A percentile compares a stretch with the other conserved stretches of the same genome.
phyloP scores from a whole-genome alignment of 1,140 invertebrate genomes.

The Goniozus legneri region DNA sequence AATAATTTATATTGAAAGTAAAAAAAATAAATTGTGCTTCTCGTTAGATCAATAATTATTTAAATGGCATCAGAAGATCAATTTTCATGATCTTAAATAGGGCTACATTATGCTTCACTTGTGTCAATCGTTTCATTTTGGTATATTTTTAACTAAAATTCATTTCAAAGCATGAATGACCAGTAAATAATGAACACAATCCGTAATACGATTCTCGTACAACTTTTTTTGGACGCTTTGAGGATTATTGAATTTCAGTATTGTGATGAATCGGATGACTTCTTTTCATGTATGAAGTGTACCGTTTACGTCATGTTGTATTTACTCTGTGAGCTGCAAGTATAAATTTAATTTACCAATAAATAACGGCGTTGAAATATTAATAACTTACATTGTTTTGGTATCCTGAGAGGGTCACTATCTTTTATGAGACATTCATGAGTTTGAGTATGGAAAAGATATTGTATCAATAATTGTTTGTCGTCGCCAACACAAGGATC shows the following conservation, averaged over 20 bases:
- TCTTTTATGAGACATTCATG: conserved; percentile 81
- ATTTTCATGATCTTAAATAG: too few relatives aligned
- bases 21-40: too few relatives aligned
- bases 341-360: background rate
- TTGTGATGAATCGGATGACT: conserved; percentile 7
- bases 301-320: conserved; percentile 47
- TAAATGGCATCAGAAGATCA: too few relatives aligned
- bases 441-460: conserved; percentile 74
- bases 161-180: background rate
- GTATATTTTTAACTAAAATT: background rate
- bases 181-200: background rate
- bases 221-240: background rate
- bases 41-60: too few relatives aligned
- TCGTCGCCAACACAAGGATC: conserved; percentile 93
- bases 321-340: conserved; percentile 55
- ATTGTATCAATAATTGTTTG: conserved; percentile 84
- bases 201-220: background rate
- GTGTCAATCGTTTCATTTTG: background rate
- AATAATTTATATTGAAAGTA: too few relatives aligned
- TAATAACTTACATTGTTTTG: conserved; percentile 59
- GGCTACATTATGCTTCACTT: background rate
- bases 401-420: conserved; percentile 74
- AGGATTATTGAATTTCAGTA: background rate
- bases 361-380: background rate
- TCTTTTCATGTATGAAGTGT: conserved; percentile 14